A percentile compares a stretch with the other conserved stretches of the same genome.
Conservation (phyloP, 2,888 invertebrate species). For the Apeira syringaria region DNA sequence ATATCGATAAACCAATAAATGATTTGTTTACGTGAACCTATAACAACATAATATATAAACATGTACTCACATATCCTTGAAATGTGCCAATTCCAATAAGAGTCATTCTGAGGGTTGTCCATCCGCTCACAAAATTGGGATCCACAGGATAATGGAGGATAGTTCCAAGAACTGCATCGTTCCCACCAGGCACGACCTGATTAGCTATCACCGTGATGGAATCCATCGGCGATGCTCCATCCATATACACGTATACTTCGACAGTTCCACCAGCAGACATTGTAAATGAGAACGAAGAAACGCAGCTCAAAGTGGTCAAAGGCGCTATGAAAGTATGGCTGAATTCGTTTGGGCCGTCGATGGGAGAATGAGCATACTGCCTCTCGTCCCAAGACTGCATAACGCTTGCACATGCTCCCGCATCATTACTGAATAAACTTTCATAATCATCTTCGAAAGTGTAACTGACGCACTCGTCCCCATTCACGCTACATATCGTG, state of each 20-base stretch:
- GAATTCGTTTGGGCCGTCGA: slow-evolving; percentile 34
- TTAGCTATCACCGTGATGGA: slow-evolving; percentile 44
- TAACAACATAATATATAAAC: too few relatives aligned
- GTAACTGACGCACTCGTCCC: slow-evolving; percentile 48
- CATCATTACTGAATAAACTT: slow-evolving; percentile 37
- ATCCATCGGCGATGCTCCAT: slow-evolving; percentile 31
- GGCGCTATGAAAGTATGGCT: slow-evolving; percentile 44
- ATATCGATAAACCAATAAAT: too few relatives aligned
- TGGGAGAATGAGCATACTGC: slow-evolving; percentile 31
- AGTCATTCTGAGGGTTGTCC: slow-evolving; percentile 34
- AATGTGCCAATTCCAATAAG: slow-evolving; percentile 29
- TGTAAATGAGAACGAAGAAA: slow-evolving; percentile 37
- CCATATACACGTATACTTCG: slow-evolving; percentile 49
- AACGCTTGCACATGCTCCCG: slow-evolving; percentile 31
- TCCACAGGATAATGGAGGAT: not conserved
- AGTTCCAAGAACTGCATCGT: slow-evolving; percentile 25
- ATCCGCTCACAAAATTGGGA: slow-evolving; percentile 27
- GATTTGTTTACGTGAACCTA: too few relatives aligned
- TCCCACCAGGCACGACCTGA: slow-evolving; percentile 27
- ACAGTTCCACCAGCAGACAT: slow-evolving; percentile 44
- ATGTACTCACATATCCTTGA: slow-evolving; percentile 47
- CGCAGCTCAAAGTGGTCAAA: slow-evolving; percentile 29
- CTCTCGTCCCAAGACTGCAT: slow-evolving; percentile 39
- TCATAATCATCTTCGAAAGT: slow-evolving; percentile 47
- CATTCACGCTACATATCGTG: slow-evolving; percentile 27